Percentiles rank a stretch among this genome's conserved stretches.
phyloP scores from a whole-genome alignment of 2,888 invertebrate genomes.

The Thelaira solivaga region DNA sequence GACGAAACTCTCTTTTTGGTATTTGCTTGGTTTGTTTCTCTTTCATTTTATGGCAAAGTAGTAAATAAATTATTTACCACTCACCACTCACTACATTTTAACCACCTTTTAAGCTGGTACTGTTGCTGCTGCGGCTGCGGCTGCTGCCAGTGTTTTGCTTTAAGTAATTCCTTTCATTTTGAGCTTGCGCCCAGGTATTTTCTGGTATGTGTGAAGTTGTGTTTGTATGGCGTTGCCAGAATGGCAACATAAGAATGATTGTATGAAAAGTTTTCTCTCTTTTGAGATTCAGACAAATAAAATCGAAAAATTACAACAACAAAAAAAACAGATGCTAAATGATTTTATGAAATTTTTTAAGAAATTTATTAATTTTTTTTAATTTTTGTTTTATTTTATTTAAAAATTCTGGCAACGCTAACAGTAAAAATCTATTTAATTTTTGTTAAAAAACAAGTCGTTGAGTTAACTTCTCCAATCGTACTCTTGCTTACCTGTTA shows the following conservation, averaged over 20 bases:
- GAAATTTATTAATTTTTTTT: too few species aligned
- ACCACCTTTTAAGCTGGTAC: slow-evolving; percentile 41
- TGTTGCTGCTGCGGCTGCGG: neutral
- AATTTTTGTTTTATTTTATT: too few species aligned
- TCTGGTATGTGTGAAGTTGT: slow-evolving; percentile 49
- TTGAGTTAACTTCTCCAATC: slow-evolving; percentile 14
- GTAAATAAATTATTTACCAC: slow-evolving; percentile 33
- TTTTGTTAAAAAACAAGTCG: slow-evolving; percentile 48
- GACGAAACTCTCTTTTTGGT: slow-evolving; percentile 27
- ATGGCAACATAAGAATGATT: too few species aligned
- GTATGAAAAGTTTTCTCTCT: too few species aligned
- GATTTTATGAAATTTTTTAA: too few species aligned
- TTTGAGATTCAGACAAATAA: too few species aligned
- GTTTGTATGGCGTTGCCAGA: slow-evolving; percentile 3
- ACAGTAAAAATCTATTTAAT: slow-evolving; percentile 16
- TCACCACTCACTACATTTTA: slow-evolving; percentile 34
- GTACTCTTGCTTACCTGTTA: slow-evolving; percentile 55
- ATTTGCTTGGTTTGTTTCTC: slow-evolving; percentile 25
- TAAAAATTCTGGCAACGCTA: too few species aligned
- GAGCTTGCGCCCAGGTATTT: slow-evolving; percentile 58
- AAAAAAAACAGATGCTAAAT: too few species aligned
- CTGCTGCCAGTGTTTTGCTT: neutral
- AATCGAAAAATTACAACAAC: too few species aligned
- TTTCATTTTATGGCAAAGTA: slow-evolving; percentile 8
- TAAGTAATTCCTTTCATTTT: slow-evolving; percentile 13